A percentile compares a stretch with the other conserved stretches of the same genome.
phyloP scores from a whole-genome alignment of 2,797 vertebrate species.

The Tapirus indicus region DNA sequence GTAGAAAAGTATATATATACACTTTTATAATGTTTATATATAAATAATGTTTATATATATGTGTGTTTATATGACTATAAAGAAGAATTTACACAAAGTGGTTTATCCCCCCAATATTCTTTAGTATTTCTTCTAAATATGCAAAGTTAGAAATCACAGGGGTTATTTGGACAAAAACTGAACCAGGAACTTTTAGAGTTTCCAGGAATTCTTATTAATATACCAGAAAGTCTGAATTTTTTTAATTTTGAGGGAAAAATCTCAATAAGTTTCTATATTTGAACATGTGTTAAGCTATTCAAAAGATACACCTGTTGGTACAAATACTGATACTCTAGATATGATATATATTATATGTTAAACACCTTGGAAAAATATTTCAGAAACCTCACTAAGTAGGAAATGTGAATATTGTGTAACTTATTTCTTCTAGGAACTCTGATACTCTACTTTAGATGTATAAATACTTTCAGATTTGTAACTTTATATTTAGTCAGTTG shows the following conservation, averaged over 20 bases:
- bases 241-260: conserved; percentile 60
- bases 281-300: conserved; percentile 29
- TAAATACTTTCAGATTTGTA: conserved; percentile 1
- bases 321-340: conserved; percentile 62
- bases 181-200: background rate
- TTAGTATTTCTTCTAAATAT: conserved; percentile 17
- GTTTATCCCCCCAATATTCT: background rate
- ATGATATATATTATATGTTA: conserved; percentile 36
- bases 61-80: background rate
- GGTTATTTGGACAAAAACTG: background rate
- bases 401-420: background rate
- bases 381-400: conserved; percentile 33
- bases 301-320: conserved; percentile 16
- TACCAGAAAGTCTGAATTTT: background rate
- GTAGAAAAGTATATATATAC: background rate
- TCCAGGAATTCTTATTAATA: background rate
- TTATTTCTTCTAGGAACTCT: background rate
- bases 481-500: conserved; percentile 42
- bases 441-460: background rate
- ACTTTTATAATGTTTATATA: too few relatives aligned
- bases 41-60: too few relatives aligned
- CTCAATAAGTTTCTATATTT: conserved; percentile 66
- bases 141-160: background rate
- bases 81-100: background rate
- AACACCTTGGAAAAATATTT: conserved; percentile 56